A percentile compares a stretch with the other conserved stretches of the same genome.
Conservation (phyloP, 2,888 invertebrate species). For the Cheilosia impressa region DNA sequence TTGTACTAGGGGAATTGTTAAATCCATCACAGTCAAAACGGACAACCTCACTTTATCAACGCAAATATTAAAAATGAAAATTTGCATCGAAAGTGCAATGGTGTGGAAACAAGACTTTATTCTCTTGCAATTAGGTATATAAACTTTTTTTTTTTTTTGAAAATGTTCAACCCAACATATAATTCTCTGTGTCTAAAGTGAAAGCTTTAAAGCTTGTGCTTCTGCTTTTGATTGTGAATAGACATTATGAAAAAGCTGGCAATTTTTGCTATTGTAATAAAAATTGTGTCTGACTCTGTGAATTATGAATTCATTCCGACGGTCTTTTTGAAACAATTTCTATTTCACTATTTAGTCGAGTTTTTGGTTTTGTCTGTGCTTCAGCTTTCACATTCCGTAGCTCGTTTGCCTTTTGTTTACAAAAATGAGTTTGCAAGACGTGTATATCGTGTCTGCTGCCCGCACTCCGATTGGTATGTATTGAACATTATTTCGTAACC, state of each 20-base stretch:
- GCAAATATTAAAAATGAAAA: no score
- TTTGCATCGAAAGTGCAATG: no score
- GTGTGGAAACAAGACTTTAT: no score
- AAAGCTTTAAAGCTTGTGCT: no score
- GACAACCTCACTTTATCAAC: no score
- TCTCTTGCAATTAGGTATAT: no score
- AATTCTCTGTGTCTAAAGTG: no score
- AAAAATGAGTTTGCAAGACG: conserved; percentile 78
- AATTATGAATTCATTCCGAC: background rate
- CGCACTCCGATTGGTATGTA: conserved; percentile 93
- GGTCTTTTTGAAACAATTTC: background rate
- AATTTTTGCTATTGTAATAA: background rate
- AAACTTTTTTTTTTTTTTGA: no score
- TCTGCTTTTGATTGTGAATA: no score
- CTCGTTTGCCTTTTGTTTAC: conserved; percentile 1
- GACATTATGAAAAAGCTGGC: background rate
- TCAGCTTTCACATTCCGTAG: conserved; percentile 9
- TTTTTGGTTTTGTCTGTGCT: conserved; percentile 25
- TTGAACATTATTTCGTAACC: conserved; percentile 50
- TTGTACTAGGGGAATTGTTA: no score
- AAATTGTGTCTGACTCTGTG: background rate
- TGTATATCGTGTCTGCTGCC: conserved; percentile 89
- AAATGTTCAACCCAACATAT: no score
- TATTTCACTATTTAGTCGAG: background rate
- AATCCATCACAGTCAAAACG: no score